Conservation (phyloP, 2,113 vertebrate genomes). For the Trochalopteron elliotii region DNA sequence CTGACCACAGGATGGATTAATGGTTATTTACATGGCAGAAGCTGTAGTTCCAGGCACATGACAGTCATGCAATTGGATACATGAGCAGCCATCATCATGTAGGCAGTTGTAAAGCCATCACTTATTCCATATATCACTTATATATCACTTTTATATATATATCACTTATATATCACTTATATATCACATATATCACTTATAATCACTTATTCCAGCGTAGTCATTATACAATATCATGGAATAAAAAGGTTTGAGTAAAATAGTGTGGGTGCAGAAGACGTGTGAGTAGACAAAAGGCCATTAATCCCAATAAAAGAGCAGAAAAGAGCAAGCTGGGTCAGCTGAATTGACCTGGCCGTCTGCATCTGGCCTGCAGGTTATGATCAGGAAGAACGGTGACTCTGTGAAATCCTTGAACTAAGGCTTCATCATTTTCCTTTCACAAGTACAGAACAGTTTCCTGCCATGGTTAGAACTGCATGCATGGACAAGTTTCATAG, state of each 20-base stretch:
- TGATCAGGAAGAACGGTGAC: not conserved
- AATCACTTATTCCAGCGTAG: not conserved
- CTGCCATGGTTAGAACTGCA: not conserved
- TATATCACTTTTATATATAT: too few species aligned
- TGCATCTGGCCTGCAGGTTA: not conserved
- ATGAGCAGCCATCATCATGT: not conserved
- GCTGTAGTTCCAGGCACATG: not conserved
- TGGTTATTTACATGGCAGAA: not conserved
- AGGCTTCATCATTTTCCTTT: not conserved
- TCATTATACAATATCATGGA: not conserved
- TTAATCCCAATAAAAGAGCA: not conserved
- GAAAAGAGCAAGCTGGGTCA: not conserved
- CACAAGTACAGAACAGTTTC: not conserved
- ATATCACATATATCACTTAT: too few species aligned
- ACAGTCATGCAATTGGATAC: not conserved
- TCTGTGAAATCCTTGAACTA: not conserved
- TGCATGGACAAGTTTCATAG: not conserved
- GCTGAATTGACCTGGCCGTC: not conserved
- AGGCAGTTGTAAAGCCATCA: not conserved
- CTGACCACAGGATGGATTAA: not conserved
- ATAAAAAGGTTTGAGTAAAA: not conserved
- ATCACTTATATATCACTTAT: too few species aligned
- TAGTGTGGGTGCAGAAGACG: accelerated
- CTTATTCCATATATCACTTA: too few species aligned
- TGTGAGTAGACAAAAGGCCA: not conserved